phyloP scores from a whole-genome alignment of 2,113 vertebrate species.

The Pedetes capensis region DNA sequence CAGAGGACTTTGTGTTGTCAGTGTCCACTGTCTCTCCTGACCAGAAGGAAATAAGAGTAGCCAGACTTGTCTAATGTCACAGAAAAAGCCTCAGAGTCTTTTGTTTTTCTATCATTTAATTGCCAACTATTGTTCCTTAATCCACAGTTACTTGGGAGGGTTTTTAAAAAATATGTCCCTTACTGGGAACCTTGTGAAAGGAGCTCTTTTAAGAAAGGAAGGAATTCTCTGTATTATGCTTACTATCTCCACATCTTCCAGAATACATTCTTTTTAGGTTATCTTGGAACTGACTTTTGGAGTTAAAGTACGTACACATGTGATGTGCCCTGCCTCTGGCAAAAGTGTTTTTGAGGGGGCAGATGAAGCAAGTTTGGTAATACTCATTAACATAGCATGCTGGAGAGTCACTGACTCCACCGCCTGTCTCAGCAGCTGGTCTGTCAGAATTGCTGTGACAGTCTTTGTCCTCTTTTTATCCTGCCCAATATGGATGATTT shows the following conservation, averaged over 20 bases:
- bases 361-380: neutral
- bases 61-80: neutral
- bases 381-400: neutral
- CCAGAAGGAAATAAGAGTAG: neutral
- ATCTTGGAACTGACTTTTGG: neutral
- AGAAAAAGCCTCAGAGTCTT: neutral
- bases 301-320: neutral
- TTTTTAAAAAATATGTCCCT: neutral
- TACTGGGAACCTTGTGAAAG: neutral
- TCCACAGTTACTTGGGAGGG: neutral
- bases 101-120: neutral
- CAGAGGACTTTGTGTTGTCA: neutral
- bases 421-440: constrained; percentile 13
- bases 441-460: neutral
- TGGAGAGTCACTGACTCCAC: neutral
- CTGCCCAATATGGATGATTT: neutral
- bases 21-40: neutral
- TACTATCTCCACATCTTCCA: neutral
- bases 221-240: neutral
- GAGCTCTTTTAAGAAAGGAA: neutral
- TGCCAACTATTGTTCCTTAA: neutral
- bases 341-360: neutral
- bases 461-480: constrained; percentile 19
- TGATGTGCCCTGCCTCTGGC: neutral
- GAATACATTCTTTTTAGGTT: neutral